Base-by-base conservation (phyloP, 2,797 vertebrate species). In the Coregonus ussuriensis region DNA sequence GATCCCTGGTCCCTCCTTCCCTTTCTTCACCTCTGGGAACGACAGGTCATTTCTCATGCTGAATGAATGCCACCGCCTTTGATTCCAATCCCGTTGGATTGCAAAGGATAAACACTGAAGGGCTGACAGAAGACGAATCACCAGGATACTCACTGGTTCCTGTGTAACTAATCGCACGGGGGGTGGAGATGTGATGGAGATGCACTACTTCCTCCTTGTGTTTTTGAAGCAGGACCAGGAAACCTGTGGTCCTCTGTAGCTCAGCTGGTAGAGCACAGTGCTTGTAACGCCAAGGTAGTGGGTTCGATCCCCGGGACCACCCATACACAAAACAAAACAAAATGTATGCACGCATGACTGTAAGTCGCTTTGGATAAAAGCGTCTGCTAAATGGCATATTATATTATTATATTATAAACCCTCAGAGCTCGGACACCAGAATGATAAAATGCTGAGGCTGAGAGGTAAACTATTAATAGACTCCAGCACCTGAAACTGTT, bases 401-500 rank as follows among this genome's bases (percentile, higher is more conserved):
- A 25, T 25, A 25, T 25, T 25, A 25, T 25, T 25, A 25, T 25
- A 25, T 25, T 25, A 25, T 25, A 25, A 25, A 25, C 89, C 92
- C 89, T 93, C 93, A 93, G 91, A 93, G 90, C 90, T 93, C 93
- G 93, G 91, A 93, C 91, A 85, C 86, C 85, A 82, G 90, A 92
- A 94, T 95, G 94, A 95, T 95, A 91, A 94, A 95, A 93, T 87
- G 92, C 93, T 91, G 87, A 85, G 90, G 93, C 91, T 90, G 91
- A 92, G 91, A 92, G 91, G 90, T 93, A 94, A 94, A 93, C 94
- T 95, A 95, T 95, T 93, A 95, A 95, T 95, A 95, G 94, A 94
- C 91, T 92, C 85, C 89, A 93, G 93, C 92, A 94, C 95, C 95
- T 94, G 90, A 94, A 95, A 94, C 93, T 95, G 94, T 95, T 94